These are phyloP conservation scores for Sigmodon hispidus DNA, from an alignment of 2,113 vertebrate genomes.

Conservation along the genomic window DNA sequence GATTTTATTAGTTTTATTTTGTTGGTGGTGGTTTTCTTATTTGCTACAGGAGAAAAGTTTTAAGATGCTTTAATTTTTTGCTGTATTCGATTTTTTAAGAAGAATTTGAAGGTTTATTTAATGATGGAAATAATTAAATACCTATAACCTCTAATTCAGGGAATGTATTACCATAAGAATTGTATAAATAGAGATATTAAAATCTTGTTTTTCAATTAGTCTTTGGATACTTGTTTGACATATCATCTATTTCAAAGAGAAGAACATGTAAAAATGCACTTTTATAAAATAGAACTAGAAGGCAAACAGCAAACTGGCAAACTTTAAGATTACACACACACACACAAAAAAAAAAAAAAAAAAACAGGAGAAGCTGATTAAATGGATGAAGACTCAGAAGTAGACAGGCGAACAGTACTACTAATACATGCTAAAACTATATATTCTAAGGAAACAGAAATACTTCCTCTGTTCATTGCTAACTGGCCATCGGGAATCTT, in stretches of 20 bases:
- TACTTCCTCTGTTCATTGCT: neutral
- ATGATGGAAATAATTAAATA: constrained; percentile 31
- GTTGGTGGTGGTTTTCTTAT: constrained; percentile 48
- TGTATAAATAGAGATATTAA: constrained; percentile 1
- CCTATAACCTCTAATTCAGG: neutral
- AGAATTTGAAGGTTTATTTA: constrained; percentile 17
- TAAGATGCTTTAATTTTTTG: constrained; percentile 30
- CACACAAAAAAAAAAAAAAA: no score
- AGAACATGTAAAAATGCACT: neutral
- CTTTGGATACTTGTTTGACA: constrained; percentile 23
- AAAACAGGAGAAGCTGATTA: constrained; percentile 13
- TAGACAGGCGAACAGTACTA: neutral
- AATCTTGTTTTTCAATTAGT: neutral
- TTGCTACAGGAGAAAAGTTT: neutral
- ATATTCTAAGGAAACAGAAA: neutral
- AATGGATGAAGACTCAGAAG: neutral
- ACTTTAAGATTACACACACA: neutral
- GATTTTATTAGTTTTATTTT: neutral
- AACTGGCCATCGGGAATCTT: neutral
- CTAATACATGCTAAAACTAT: neutral
- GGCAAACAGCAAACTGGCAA: neutral
- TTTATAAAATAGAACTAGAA: constrained; percentile 8
- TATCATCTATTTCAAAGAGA: constrained; percentile 18
- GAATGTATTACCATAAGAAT: constrained; percentile 17
- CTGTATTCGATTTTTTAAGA: neutral